These are phyloP conservation scores for Gasteruption jaculator DNA, from an alignment of 2,888 invertebrate genomes.

Conservation along the genomic window DNA sequence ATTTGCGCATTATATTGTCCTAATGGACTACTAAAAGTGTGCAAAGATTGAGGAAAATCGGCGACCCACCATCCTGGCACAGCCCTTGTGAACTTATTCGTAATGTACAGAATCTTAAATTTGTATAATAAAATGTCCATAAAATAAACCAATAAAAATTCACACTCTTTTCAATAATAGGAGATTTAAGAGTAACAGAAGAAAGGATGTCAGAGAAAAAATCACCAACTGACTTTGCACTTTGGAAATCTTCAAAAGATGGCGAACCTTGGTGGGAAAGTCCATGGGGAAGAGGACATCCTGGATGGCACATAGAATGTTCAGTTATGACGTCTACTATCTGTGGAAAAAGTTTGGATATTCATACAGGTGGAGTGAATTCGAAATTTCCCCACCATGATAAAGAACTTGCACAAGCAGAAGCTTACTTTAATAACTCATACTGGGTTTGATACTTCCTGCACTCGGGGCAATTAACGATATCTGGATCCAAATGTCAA, in stretches of 20 bases:
- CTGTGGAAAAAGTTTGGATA: slow-evolving; percentile 84
- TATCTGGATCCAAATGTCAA: slow-evolving; percentile 99
- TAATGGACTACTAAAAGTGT: too few species aligned
- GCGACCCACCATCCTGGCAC: too few species aligned
- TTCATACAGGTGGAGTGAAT: slow-evolving; percentile 96
- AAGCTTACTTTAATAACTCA: slow-evolving; percentile 85
- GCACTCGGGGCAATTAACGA: slow-evolving; percentile 96
- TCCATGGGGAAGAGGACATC: slow-evolving; percentile 94
- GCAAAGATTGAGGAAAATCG: too few species aligned
- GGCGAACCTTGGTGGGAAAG: slow-evolving; percentile 98
- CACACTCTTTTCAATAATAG: slow-evolving; percentile 44
- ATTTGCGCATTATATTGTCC: too few species aligned
- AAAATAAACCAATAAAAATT: too few species aligned
- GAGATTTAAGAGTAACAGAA: slow-evolving; percentile 61
- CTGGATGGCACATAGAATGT: slow-evolving; percentile 99
- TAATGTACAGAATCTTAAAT: too few species aligned
- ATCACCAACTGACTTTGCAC: slow-evolving; percentile 89
- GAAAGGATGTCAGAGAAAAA: slow-evolving; percentile 72
- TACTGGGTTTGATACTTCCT: slow-evolving; percentile 98
- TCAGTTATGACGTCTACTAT: slow-evolving; percentile 95
- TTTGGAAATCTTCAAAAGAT: slow-evolving; percentile 97
- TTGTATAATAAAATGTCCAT: too few species aligned
- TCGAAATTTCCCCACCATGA: slow-evolving; percentile 99
- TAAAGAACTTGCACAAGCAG: slow-evolving; percentile 96
- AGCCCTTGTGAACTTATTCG: too few species aligned